Conservation (phyloP, 2,888 invertebrate species). For the Xiphydria camelus region DNA sequence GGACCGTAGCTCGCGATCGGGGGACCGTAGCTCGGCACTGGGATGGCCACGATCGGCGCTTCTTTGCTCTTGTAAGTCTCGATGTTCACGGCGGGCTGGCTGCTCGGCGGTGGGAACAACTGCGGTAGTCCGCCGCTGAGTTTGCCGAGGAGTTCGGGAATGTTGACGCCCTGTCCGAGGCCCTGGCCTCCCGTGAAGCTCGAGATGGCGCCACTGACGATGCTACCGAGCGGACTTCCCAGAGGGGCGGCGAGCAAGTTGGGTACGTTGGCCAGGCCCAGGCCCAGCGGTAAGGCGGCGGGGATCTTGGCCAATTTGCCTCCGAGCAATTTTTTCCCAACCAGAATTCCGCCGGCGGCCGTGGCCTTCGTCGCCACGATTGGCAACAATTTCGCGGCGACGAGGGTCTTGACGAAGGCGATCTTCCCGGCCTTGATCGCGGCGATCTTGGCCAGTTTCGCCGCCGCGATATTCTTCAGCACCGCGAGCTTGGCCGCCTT, state of each 20-base stretch:
- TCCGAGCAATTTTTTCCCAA: background rate
- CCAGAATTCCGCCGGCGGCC: background rate
- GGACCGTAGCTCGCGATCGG: constrained; percentile 4
- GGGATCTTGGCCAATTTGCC: no score
- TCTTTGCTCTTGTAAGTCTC: constrained; percentile 19
- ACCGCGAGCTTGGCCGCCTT: constrained; percentile 15
- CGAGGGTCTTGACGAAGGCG: constrained; percentile 10
- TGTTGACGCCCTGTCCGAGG: background rate
- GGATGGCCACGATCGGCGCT: constrained; percentile 28
- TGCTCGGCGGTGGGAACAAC: background rate
- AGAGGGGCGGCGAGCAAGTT: background rate
- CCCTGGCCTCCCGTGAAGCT: background rate
- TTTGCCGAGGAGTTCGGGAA: background rate
- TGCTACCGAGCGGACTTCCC: background rate
- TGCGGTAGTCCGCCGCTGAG: background rate
- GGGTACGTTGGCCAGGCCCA: constrained; percentile 44
- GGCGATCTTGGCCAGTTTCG: constrained; percentile 15
- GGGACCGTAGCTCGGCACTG: constrained; percentile 18
- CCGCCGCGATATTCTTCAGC: constrained; percentile 4
- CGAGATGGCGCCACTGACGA: constrained; percentile 5
- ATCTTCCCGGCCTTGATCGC: constrained; percentile 16
- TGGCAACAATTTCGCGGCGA: constrained; percentile 10
- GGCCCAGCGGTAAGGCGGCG: constrained; percentile 36
- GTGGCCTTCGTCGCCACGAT: constrained; percentile 3
- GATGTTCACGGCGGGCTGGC: constrained; percentile 1